Base-by-base conservation (phyloP, 2,797 vertebrate genomes). In the Buphagus erythrorhynchus region DNA sequence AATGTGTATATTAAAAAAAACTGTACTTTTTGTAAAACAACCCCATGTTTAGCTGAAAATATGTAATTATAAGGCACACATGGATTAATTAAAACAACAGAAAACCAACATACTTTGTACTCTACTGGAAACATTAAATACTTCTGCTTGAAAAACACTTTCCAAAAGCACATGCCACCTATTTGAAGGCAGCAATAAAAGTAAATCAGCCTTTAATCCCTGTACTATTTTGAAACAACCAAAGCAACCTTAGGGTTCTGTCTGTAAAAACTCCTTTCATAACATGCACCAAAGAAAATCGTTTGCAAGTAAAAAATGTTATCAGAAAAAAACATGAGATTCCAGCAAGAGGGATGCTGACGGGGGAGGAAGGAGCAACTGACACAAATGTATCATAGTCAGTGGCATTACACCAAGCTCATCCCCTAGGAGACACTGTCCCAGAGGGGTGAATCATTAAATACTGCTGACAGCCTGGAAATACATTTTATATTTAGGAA, bases 281-380 rank as follows among this genome's bases (percentile, higher is more conserved):
- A 95, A 77, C 20, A 57, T 5, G 9, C n/a, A 82, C 71, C 48
- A 40, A 57, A 52, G 88, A 86, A 90, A 88, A 48, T 7, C 1
- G 5, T 82, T 94, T 78, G 46, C 52, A 83, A 92, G 51, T 67
- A 78, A 83, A 90, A 92, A 67, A 67, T 2, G 4, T 79, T 92
- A 86, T 33, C 61, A 80, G 62, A 88, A 86, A 63, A 83, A 38
- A 0, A 0, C 12, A 45, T 5, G 58, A 80, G 26, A 97, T 84
- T 88, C 69, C 69, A 89, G 33, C 6, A 7, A 54, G 49, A 22
- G 45, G 79, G 76, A 73, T 54, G 42, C 11, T 68, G 45, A 28
- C 13, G 15, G 18, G 13, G 61, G 31, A 90, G 45, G 67, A 92
- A 79, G 19, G 26, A 78, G n/a, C 18, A 81, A 86, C 26, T 43